Evolutionary conservation across 2,113 vertebrate genomes (phyloP), one percentile per base, ranked within the genome.

Genomic region (Tamias sibiricus): DNA sequence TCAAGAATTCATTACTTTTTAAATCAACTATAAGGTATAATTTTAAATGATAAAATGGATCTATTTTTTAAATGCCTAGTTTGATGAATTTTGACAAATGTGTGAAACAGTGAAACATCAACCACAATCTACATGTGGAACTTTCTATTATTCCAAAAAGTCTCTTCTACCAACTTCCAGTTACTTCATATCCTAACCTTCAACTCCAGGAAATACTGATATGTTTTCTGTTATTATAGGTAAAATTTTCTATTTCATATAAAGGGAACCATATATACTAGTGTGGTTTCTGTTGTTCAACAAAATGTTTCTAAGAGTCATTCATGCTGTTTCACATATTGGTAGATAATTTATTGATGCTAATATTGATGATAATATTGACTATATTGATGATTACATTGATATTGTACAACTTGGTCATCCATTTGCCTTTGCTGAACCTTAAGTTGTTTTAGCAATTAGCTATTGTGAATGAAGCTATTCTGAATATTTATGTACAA

Each of bases 1-100:
- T 95, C 66, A 40, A 94, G 30, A 88, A 94, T 83, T 88, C 8
- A 88, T 85, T 44, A 74, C 68, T 74, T 80, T 93, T 94, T 10
- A 47, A 62, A 49, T 84, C 20, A 97, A 71, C 7, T 30, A 1
- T 42, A n/a, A 94, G 49, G 16, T 47, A 8, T 52, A 42, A 40
- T 32, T 84, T 80, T 80, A 83, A 69, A 40, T 22, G 81, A 68
- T 80, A 62, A 87, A 62, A 86, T 26, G 9, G 22, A 42, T 5
- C 6, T 22, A 52, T n/a, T 90, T 49, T 83, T 69, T 37, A 77
- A 93, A 76, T 71, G 12, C 71, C 44, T 13, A 42, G 2, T 35
- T 52, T 86, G 62, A 75, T 83, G 13, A 37, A 64, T 74, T 69
- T 94, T 93, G n/a, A 52, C 4, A 66, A 37, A 44, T 68, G 3